Evolutionary conservation across 2,888 invertebrate genomes (phyloP), one percentile per base, ranked within the genome.

Genomic region (Cataglyphis cursor): DNA sequence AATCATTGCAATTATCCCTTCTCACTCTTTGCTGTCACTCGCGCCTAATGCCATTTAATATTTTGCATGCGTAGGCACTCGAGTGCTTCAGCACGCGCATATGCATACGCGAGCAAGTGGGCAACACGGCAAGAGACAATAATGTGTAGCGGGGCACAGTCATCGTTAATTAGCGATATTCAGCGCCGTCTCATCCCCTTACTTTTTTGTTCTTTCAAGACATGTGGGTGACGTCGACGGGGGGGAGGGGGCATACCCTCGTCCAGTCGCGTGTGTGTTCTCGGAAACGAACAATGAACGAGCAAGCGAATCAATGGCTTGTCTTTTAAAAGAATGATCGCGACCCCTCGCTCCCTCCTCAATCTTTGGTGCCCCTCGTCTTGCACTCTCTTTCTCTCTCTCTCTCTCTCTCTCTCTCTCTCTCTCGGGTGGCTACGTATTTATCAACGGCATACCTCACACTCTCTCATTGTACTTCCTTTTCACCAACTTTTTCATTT

Each of bases 101-200:
- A 41, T 38, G 75, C 82, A 48, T 41, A 31, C 64, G 81, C 85
- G 87, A 89, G 91, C 93, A 92, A 93, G 93, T 93, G 92, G 92
- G 90, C 90, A 87, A 82, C 82, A 87, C 78, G 66, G 83, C 86
- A 84, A 91, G 93, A 93, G 93, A 93, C 93, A 93, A 93, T 93
- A 92, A 91, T 88, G n/a, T n/a, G 90, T 90, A 86, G 86, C 91
- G 89, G 86, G 88, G 84, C 84, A 90, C 86, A 91, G 92, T 92
- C 92, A 89, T 91, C 91, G 92, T 93, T 93, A 93, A 93, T 93
- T 93, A 93, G 92, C 90, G 90, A 92, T 92, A 90, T 91, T 91
- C 90, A 82, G 87, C 89, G 87, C 35, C 87, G 82, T 54, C 89
- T 76, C 81, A 89, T 70, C 57, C 41, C 15, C 3, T 59, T 44